A percentile compares a stretch with the other conserved stretches of the same genome.
Evolutionary conservation across 2,113 vertebrate genomes (phyloP).

Genomic region (Australoheros scitulus): DNA sequence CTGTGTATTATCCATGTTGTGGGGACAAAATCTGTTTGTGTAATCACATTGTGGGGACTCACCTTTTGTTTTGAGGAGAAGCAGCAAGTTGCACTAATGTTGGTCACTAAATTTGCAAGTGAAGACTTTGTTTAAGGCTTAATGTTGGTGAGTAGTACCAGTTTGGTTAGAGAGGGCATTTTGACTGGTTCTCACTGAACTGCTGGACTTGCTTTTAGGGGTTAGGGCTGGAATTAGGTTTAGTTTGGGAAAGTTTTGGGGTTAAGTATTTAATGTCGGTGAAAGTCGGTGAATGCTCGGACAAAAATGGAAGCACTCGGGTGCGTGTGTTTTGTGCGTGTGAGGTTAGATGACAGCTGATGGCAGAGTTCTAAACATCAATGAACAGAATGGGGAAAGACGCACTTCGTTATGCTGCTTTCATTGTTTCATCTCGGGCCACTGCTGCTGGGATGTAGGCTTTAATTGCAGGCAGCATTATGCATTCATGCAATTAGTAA

Average conservation of each 20-base stretch:
- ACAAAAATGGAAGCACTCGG: neutral
- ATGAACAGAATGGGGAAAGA: neutral
- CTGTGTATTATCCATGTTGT: neutral
- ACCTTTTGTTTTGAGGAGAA: neutral
- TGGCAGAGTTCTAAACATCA: neutral
- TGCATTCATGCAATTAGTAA: conserved; percentile 11
- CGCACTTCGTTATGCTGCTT: neutral
- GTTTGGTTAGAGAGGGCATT: neutral
- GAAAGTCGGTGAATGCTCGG: neutral
- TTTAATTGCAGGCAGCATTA: conserved; percentile 4
- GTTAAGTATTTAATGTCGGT: neutral
- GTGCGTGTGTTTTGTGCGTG: neutral
- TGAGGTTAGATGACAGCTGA: neutral
- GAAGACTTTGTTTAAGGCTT: neutral
- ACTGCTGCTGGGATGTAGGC: neutral
- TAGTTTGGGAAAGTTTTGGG: neutral
- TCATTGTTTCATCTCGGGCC: neutral
- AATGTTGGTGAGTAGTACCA: neutral
- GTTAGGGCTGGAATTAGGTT: neutral
- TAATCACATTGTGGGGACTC: neutral
- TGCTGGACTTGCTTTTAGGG: neutral
- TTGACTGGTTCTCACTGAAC: neutral
- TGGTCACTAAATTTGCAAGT: neutral
- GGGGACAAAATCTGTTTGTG: neutral
- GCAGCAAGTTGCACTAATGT: neutral